phyloP scores from a whole-genome alignment of 2,888 invertebrate species.

The Parnassius apollo region DNA sequence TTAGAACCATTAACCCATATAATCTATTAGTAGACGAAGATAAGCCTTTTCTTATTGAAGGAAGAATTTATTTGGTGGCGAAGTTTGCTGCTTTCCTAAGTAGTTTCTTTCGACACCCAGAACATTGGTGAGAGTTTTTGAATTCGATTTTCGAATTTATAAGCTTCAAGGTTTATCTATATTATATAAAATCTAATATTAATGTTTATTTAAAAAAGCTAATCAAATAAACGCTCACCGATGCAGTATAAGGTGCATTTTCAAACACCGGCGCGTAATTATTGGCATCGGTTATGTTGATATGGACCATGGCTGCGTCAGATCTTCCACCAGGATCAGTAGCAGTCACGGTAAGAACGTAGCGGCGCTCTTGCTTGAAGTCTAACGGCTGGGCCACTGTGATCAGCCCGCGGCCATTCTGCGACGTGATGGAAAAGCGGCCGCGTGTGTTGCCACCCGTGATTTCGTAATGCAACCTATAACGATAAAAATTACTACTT shows the following conservation, averaged over 20 bases:
- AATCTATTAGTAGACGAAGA: too few relatives aligned
- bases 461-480: conserved; percentile 89
- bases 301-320: conserved; percentile 93
- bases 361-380: conserved; percentile 94
- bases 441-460: conserved; percentile 92
- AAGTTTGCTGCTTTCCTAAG: too few relatives aligned
- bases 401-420: conserved; percentile 92
- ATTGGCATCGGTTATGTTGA: conserved; percentile 97
- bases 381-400: conserved; percentile 95
- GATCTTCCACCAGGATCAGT: conserved; percentile 94
- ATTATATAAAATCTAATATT: too few relatives aligned
- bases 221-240: conserved; percentile 62
- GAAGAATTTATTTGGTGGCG: too few relatives aligned
- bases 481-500: conserved; percentile 1
- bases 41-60: too few relatives aligned
- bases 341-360: conserved; percentile 92
- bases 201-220: too few relatives aligned
- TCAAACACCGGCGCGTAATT: conserved; percentile 96
- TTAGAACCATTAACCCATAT: too few relatives aligned
- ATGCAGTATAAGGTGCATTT: conserved; percentile 94
- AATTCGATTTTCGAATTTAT: too few relatives aligned
- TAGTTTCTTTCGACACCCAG: too few relatives aligned
- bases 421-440: conserved; percentile 93
- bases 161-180: too few relatives aligned
- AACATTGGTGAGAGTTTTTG: too few relatives aligned